Conservation (phyloP, 2,797 vertebrate species). For the Chromobotia macracanthus region DNA sequence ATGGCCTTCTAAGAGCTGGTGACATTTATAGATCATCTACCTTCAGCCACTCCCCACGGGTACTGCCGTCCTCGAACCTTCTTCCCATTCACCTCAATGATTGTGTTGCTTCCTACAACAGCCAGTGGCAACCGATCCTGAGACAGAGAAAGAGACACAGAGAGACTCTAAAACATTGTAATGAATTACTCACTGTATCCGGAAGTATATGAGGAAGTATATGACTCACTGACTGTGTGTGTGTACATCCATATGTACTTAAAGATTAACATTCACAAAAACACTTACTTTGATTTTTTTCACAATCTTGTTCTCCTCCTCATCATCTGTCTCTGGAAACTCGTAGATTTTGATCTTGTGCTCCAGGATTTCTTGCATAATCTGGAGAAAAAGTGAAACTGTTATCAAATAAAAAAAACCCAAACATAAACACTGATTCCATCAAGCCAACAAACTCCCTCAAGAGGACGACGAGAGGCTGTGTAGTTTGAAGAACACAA, state of each 20-base stretch:
- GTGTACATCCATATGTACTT: no score
- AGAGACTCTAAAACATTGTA: no score
- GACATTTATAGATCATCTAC: slow-evolving; percentile 70
- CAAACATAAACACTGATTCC: neutral
- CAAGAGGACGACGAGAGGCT: neutral
- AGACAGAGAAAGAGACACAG: neutral
- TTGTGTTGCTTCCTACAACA: slow-evolving; percentile 97
- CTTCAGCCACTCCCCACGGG: slow-evolving; percentile 98
- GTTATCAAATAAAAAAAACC: neutral
- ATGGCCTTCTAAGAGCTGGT: neutral
- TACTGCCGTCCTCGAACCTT: slow-evolving; percentile 94
- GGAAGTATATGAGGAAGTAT: no score
- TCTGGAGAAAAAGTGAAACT: slow-evolving; percentile 73
- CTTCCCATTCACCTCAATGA: slow-evolving; percentile 95
- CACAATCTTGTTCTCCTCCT: slow-evolving; percentile 96
- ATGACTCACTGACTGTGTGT: no score
- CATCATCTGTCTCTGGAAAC: slow-evolving; percentile 96
- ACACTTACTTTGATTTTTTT: slow-evolving; percentile 93
- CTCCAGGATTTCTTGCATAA: slow-evolving; percentile 98
- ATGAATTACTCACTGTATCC: no score
- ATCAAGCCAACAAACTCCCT: neutral
- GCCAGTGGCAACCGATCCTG: slow-evolving; percentile 97
- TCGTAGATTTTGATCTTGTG: slow-evolving; percentile 99
- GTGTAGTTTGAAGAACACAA: slow-evolving; percentile 28
- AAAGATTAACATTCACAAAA: no score